phyloP scores from a whole-genome alignment of 1,140 invertebrate genomes.

The Homalodisca vitripennis region DNA sequence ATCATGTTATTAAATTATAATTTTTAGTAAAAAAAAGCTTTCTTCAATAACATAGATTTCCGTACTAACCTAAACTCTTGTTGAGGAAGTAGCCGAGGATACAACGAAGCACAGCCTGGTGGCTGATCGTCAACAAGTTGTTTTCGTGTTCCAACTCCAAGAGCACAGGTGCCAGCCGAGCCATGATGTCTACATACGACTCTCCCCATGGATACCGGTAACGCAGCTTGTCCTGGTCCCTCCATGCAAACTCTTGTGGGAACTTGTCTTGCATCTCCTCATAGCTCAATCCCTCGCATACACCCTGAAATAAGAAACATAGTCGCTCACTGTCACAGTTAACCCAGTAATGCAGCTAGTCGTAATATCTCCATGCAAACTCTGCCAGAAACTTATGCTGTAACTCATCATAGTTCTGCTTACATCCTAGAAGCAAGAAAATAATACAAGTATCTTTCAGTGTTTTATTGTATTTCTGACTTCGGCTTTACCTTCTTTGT shows the following conservation, averaged over 20 bases:
- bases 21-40: not conserved
- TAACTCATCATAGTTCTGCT: too few species aligned
- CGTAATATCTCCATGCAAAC: too few species aligned
- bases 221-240: slow-evolving; percentile 88
- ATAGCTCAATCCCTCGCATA: slow-evolving; percentile 91
- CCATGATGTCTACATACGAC: slow-evolving; percentile 85
- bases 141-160: slow-evolving; percentile 78
- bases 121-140: slow-evolving; percentile 84
- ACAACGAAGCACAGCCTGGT: slow-evolving; percentile 90
- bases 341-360: too few species aligned
- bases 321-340: too few species aligned
- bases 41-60: too few species aligned
- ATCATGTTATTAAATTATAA: too few species aligned
- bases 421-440: too few species aligned
- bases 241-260: slow-evolving; percentile 86
- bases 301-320: slow-evolving; percentile 73
- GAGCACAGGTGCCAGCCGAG: slow-evolving; percentile 76
- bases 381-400: too few species aligned
- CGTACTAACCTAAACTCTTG: slow-evolving; percentile 66
- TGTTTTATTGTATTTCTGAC: too few species aligned
- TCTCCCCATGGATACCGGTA: slow-evolving; percentile 93
- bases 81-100: slow-evolving; percentile 89
- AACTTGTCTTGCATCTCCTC: slow-evolving; percentile 89
- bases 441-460: too few species aligned
- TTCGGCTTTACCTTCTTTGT: too few species aligned